Conservation (phyloP, 2,888 invertebrate species). For the Sinodicranocentrus sp. region DNA sequence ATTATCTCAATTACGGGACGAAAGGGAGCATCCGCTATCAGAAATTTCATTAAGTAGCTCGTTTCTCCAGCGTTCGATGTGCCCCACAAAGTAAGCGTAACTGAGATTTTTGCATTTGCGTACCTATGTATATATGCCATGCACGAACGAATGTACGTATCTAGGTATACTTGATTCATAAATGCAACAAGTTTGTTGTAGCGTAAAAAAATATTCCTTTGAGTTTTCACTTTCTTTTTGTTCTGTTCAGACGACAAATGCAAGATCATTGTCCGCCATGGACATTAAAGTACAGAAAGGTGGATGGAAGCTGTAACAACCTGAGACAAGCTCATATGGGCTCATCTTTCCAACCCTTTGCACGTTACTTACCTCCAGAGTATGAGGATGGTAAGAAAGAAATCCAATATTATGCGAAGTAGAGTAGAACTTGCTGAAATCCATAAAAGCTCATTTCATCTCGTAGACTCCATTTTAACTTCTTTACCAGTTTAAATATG, state of each 20-base stretch:
- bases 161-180: too few species aligned
- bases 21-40: constrained; percentile 71
- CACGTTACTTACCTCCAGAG: constrained; percentile 87
- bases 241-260: constrained; percentile 70
- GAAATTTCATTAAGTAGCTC: constrained; percentile 78
- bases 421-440: too few species aligned
- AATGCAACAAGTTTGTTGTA: constrained; percentile 42
- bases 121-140: too few species aligned
- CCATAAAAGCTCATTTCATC: too few species aligned
- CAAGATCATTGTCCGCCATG: constrained; percentile 75
- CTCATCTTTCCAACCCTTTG: constrained; percentile 89
- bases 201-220: neutral
- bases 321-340: constrained; percentile 87
- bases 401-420: neutral
- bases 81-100: constrained; percentile 72
- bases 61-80: constrained; percentile 79
- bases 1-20: constrained; percentile 73
- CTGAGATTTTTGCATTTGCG: too few species aligned
- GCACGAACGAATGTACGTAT: too few species aligned
- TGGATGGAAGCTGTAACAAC: constrained; percentile 95
- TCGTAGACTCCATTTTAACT: too few species aligned
- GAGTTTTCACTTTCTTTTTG: neutral
- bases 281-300: constrained; percentile 84
- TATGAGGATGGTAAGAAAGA: constrained; percentile 86
- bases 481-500: too few species aligned